phyloP scores from a whole-genome alignment of 2,113 vertebrate species.

The Myrmecophaga tridactyla region DNA sequence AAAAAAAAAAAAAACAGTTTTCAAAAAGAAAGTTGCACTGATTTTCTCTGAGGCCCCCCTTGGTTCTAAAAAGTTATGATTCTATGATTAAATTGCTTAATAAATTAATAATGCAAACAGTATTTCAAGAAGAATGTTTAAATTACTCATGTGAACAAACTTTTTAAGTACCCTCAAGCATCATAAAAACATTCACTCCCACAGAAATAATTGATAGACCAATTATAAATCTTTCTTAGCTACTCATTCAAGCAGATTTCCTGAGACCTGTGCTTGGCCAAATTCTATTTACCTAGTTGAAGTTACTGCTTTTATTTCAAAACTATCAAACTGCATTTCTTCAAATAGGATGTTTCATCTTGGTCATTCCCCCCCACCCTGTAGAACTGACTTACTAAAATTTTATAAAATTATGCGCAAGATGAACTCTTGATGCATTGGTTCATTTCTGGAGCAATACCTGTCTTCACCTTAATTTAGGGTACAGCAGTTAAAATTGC shows the following conservation, averaged over 20 bases:
- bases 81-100: constrained; percentile 71
- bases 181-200: constrained; percentile 63
- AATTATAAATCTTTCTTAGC: constrained; percentile 70
- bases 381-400: constrained; percentile 63
- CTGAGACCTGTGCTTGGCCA: constrained; percentile 15
- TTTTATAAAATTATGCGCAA: constrained; percentile 58
- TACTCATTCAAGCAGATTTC: constrained; percentile 61
- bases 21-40: constrained; percentile 1
- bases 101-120: constrained; percentile 71
- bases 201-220: constrained; percentile 69
- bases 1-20: too few relatives aligned
- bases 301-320: constrained; percentile 66
- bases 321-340: constrained; percentile 54
- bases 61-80: constrained; percentile 64
- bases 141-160: constrained; percentile 75
- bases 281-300: constrained; percentile 67
- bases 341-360: constrained; percentile 57
- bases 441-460: constrained; percentile 68
- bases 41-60: constrained; percentile 52
- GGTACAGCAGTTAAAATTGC: constrained; percentile 63
- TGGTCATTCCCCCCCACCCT: not conserved
- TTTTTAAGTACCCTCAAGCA: constrained; percentile 64
- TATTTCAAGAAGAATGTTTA: constrained; percentile 71
- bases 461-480: constrained; percentile 71
- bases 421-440: constrained; percentile 64